Evolutionary conservation across 2,888 invertebrate genomes (phyloP).

Genomic region (Argyra leucocephala): DNA sequence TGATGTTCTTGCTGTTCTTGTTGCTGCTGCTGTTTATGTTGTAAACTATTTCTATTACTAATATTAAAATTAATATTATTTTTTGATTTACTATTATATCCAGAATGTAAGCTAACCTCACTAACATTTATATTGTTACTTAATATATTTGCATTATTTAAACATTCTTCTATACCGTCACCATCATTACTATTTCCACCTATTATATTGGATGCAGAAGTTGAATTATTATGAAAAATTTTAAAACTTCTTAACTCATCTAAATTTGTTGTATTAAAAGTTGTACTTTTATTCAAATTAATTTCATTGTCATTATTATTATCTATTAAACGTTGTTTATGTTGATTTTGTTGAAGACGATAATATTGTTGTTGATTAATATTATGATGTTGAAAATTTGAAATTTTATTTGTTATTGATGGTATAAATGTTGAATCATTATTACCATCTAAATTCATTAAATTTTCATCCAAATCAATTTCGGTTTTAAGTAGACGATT

Average conservation of each 20-base stretch:
- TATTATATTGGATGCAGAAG: neutral
- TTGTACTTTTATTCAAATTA: neutral
- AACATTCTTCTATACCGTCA: neutral
- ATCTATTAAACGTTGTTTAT: neutral
- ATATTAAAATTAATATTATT: neutral
- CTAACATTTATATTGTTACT: neutral
- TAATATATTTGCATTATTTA: neutral
- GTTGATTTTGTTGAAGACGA: neutral
- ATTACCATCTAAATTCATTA: neutral
- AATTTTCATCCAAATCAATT: neutral
- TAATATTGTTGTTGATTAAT: neutral
- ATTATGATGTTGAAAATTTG: neutral
- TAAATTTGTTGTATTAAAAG: neutral
- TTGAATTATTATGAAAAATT: neutral
- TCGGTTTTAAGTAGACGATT: conserved; percentile 17
- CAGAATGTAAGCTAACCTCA: neutral
- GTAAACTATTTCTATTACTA: neutral
- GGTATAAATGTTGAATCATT: neutral
- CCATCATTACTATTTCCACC: neutral
- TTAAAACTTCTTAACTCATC: neutral
- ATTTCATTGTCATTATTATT: neutral
- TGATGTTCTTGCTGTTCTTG: neutral
- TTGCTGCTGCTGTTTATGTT: neutral
- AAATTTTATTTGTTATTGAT: neutral
- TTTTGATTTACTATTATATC: neutral